Evolutionary conservation across 2,888 invertebrate genomes (phyloP).

Genomic region (Sisyra nigra): DNA sequence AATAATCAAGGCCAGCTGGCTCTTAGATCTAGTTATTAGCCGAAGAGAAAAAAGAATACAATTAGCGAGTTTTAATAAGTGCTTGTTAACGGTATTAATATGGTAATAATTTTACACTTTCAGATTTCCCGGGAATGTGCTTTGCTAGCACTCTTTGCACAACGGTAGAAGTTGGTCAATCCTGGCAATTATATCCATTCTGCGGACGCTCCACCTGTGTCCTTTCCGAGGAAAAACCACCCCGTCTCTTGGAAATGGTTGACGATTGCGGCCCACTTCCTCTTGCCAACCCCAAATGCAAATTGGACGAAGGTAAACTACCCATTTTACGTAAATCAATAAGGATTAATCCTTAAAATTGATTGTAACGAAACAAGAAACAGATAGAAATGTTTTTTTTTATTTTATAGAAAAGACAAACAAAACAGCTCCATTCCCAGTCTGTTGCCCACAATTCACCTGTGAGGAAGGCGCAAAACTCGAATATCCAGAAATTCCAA

Average conservation of each 20-base stretch:
- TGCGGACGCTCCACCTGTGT: constrained; percentile 84
- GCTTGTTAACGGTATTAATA: not conserved
- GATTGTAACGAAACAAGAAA: too few species aligned
- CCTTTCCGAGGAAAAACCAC: constrained; percentile 55
- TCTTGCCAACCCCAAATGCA: constrained; percentile 74
- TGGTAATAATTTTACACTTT: constrained; percentile 14
- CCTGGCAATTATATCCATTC: constrained; percentile 78
- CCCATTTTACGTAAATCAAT: not conserved
- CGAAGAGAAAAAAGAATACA: too few species aligned
- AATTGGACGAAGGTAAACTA: constrained; percentile 43
- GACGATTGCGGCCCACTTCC: constrained; percentile 85
- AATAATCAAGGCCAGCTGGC: too few species aligned
- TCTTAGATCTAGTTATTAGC: too few species aligned
- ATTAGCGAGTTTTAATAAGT: not conserved
- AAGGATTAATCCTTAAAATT: too few species aligned
- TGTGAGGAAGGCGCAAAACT: constrained; percentile 73
- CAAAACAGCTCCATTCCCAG: constrained; percentile 77
- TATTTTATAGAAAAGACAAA: constrained; percentile 59
- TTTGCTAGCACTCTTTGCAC: constrained; percentile 83
- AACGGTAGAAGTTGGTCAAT: constrained; percentile 69
- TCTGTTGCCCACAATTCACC: constrained; percentile 70
- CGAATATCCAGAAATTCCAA: constrained; percentile 70
- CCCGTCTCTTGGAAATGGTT: constrained; percentile 64
- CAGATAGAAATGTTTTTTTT: constrained; percentile 12
- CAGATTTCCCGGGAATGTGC: constrained; percentile 82